Base-by-base conservation (phyloP, 2,888 invertebrate genomes). In the Dynastes grantii region DNA sequence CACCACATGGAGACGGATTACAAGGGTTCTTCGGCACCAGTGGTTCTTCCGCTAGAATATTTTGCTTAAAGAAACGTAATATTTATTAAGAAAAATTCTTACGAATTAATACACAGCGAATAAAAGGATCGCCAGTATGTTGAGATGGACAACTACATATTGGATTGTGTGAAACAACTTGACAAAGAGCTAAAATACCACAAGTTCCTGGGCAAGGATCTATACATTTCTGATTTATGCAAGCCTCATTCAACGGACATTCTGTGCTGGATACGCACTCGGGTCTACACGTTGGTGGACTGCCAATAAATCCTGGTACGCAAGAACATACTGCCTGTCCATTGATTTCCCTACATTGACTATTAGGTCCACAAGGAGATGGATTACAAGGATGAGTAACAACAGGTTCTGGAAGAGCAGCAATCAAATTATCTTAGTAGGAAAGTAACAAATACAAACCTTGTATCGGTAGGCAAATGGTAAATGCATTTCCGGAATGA, bases 181-280 rank as follows among this genome's bases (percentile, higher is more conserved):
- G 92, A 85, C 96, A 96, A 82, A 91, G 90, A 2, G 96, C 95
- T 81, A 90, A 90, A 40, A 94, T 90, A 29, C 96, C 96, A 85
- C 96, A 96, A n/a, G 94, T 92, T 83, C 95, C 95, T 77, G 92
- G 92, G 85, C 96, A 96, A n/a, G 96, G 96, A 87, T 96, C 93
- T 45, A 92, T 90, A 86, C 96, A 96, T 89, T 94, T 95, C 86
- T 94, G 93, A 85, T 95, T 95, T 76, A 92, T 92, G 85, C 95
- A 96, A 3, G 95, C 94, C 89, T 94, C 92, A 82, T 92, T 93
- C 65, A 93, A 92, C 3, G 92, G 87, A 87, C 96, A 96, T 87
- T 96, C 95, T 0, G 94, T 92, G 86, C 93, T 95, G 3, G 93
- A 91, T 55, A 92, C 90, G 86, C 95, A 95, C 88, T 95, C 95